Percentiles rank a stretch among this genome's conserved stretches.
Evolutionary conservation across 2,797 vertebrate species (phyloP).

Genomic region (Philypnodon macrostomus): DNA sequence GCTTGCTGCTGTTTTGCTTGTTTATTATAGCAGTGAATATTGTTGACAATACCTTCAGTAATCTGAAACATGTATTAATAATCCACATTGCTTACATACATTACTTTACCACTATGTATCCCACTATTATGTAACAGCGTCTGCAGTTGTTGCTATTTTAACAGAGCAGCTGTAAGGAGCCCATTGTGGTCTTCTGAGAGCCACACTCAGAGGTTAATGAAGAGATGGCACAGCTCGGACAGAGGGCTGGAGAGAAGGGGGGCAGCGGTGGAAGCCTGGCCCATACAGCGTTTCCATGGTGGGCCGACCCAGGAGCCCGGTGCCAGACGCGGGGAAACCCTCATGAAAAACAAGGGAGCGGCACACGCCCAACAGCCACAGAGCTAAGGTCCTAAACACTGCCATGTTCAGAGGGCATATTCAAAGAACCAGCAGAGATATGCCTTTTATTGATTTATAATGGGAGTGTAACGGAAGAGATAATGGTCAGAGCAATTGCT

Average conservation of each 20-base stretch:
- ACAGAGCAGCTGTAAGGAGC: conserved; percentile 38
- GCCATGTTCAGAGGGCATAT: conserved; percentile 19
- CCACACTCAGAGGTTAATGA: conserved; percentile 35
- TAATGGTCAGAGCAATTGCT: neutral
- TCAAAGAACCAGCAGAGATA: neutral
- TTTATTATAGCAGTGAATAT: too few species aligned
- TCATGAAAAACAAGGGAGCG: conserved; percentile 81
- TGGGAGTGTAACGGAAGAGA: conserved; percentile 1
- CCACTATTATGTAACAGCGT: too few species aligned
- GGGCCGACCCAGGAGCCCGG: conserved; percentile 79
- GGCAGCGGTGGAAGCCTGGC: conserved; percentile 57
- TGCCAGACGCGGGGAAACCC: conserved; percentile 84
- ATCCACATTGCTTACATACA: neutral
- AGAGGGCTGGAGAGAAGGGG: conserved; percentile 52
- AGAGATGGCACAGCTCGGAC: conserved; percentile 40
- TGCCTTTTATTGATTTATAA: neutral
- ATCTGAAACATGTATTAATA: too few species aligned
- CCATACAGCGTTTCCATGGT: conserved; percentile 73
- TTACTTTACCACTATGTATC: neutral
- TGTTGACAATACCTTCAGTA: too few species aligned
- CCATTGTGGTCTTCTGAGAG: conserved; percentile 25
- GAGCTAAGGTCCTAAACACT: conserved; percentile 50
- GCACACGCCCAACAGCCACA: conserved; percentile 54
- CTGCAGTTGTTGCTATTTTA: neutral
- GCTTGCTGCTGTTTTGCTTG: too few species aligned